A percentile compares a stretch with the other conserved stretches of the same genome.
Conservation (phyloP, 30 jellyfish, hydroid and myxozoan genomes). For the Pelagia noctiluca region DNA sequence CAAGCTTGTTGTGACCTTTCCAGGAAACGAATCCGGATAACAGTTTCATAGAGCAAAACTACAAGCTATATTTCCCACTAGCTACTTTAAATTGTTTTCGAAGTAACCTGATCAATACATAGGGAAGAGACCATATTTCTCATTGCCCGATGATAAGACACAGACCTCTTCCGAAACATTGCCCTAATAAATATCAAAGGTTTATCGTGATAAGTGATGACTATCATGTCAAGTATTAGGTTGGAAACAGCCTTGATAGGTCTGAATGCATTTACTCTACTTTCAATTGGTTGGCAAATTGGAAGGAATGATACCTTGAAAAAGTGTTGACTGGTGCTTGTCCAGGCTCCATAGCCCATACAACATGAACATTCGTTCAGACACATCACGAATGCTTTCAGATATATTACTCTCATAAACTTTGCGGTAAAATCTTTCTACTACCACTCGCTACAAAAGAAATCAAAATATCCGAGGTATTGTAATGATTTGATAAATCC, state of each 20-base stretch:
- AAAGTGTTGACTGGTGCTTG: constrained; percentile 73
- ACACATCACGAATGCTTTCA: constrained; percentile 52
- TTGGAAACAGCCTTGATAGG: background rate
- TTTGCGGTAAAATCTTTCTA: constrained; percentile 68
- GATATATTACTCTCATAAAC: constrained; percentile 70
- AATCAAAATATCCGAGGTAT: background rate
- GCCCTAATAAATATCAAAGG: background rate
- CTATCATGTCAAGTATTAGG: background rate
- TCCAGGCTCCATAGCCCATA: constrained; percentile 95
- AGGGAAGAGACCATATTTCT: too few relatives aligned
- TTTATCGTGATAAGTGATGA: background rate
- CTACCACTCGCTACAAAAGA: constrained; percentile 61
- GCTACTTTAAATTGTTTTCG: too few relatives aligned
- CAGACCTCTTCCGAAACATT: background rate
- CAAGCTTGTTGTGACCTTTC: too few relatives aligned
- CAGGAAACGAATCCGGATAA: too few relatives aligned
- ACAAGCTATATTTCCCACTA: too few relatives aligned
- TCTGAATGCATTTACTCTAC: background rate
- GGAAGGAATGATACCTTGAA: constrained; percentile 77
- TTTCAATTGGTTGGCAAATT: background rate
- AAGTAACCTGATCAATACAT: too few relatives aligned
- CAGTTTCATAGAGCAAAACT: too few relatives aligned
- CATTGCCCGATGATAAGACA: too few relatives aligned
- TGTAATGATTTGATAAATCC: background rate
- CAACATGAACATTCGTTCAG: constrained; percentile 77